Conservation (phyloP, 1,140 invertebrate species). For the Magallana gigas region DNA sequence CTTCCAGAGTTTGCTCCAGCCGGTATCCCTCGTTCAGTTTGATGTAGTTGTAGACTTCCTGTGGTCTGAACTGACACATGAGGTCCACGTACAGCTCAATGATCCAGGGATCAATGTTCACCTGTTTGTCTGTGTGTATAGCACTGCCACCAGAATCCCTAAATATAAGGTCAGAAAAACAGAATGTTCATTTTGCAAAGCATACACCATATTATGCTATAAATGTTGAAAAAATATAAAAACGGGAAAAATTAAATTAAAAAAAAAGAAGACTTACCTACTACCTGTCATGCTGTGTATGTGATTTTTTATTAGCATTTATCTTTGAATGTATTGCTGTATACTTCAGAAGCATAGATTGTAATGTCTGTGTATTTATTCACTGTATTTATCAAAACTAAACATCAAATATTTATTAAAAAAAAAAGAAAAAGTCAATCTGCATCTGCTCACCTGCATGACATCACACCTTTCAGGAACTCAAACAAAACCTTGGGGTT, state of each 20-base stretch:
- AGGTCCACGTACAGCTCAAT: conserved; percentile 83
- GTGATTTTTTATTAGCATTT: too few relatives aligned
- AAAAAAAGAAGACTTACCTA: too few relatives aligned
- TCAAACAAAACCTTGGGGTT: conserved; percentile 80
- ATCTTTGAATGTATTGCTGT: too few relatives aligned
- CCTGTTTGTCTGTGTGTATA: conserved; percentile 71
- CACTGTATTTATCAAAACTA: too few relatives aligned
- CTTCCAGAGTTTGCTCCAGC: conserved; percentile 79
- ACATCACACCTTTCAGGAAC: conserved; percentile 84
- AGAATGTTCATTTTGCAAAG: background rate
- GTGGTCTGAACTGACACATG: conserved; percentile 84
- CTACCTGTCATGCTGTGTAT: too few relatives aligned
- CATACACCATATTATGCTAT: background rate
- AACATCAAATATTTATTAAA: too few relatives aligned
- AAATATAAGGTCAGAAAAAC: background rate
- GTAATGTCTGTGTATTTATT: too few relatives aligned
- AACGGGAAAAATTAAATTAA: too few relatives aligned
- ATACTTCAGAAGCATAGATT: too few relatives aligned
- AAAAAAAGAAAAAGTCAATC: background rate
- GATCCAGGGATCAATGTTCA: conserved; percentile 73
- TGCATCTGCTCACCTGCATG: conserved; percentile 77
- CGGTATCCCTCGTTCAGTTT: conserved; percentile 79
- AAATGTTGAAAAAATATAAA: background rate
- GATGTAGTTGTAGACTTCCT: conserved; percentile 79
- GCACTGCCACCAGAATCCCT: conserved; percentile 71